phyloP scores from a whole-genome alignment of 2,797 vertebrate genomes.

The Novumbra hubbsi region DNA sequence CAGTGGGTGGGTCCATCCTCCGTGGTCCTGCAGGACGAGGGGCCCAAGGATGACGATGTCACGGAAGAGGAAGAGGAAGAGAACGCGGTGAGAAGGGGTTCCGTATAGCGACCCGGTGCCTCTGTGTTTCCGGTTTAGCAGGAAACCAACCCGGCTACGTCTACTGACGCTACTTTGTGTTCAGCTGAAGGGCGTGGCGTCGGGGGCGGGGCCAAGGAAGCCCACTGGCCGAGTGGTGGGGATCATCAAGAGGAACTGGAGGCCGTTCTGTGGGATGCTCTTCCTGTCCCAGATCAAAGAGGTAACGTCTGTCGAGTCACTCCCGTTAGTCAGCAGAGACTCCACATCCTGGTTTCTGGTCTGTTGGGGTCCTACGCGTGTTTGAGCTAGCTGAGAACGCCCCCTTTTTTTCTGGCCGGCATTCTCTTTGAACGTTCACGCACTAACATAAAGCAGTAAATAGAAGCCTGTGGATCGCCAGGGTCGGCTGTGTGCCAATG shows the following conservation, averaged over 20 bases:
- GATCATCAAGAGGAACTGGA: conserved; percentile 96
- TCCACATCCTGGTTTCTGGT: too few species aligned
- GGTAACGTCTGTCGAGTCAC: conserved; percentile 52
- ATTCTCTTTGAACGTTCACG: too few species aligned
- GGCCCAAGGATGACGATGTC: conserved; percentile 79
- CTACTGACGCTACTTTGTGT: conserved; percentile 2
- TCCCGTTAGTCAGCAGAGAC: too few species aligned
- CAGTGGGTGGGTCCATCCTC: conserved; percentile 89
- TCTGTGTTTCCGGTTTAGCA: too few species aligned
- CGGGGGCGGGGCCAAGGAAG: conserved; percentile 72
- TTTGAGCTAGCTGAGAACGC: background rate
- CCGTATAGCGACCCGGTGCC: too few species aligned
- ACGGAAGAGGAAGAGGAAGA: conserved; percentile 83
- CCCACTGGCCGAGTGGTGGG: conserved; percentile 90
- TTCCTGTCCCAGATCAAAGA: conserved; percentile 89
- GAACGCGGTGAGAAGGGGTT: background rate
- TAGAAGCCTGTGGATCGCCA: too few species aligned
- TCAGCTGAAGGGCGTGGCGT: conserved; percentile 74
- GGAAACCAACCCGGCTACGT: too few species aligned
- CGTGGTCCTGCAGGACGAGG: conserved; percentile 91
- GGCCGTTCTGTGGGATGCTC: conserved; percentile 95
- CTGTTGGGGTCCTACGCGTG: background rate
- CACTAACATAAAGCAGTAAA: too few species aligned
- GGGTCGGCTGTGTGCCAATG: too few species aligned
- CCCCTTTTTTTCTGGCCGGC: too few species aligned